Base-by-base conservation (phyloP, 2,797 vertebrate species). In the Chiropotes sagulatus region DNA sequence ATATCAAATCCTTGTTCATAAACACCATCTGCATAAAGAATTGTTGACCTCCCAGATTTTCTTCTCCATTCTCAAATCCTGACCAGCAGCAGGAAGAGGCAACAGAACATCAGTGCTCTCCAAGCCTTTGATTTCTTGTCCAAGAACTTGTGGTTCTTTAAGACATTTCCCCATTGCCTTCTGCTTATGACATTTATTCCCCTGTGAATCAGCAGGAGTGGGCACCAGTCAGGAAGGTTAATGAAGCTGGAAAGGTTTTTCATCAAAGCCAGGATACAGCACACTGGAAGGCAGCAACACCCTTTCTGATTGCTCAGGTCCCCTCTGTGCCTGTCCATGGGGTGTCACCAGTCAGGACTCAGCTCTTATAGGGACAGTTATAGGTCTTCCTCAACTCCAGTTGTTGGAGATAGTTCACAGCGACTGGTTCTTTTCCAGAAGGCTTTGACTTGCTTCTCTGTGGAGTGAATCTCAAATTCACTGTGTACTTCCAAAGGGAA, bases 1-100 rank as follows among this genome's bases (percentile, higher is more conserved):
- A 87, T 57, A 81, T 48, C 61, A 50, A 36, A 81, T 70, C 58
- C 72, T 61, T 41, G 28, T 50, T 92, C 94, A 81, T 82, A 73
- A 96, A 94, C 72, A 83, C 93, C 92, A 67, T 87, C 88, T 97
- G 89, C 94, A 67, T 52, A 88, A 87, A 64, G 72, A 94, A 80
- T 20, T 90, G 15, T 54, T 91, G 72, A 50, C 36, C 30, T 86
- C 61, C 57, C 88, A 67, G 39, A 88, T 41, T 64, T 20, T 84
- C 17, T 72, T 89, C 76, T 94, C 87, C 93, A 36, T 81, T 93
- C 72, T 70, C 80, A 96, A 94, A 90, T 70, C 78, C 33, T 73
- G 67, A 82, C 20, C 13, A 52, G 44, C 4, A 24, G 41, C 72
- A 96, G 48, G 58, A 95, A 88, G 95, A 93, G 0, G 52, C 50